Evolutionary conservation across 1,140 invertebrate species (phyloP), one percentile per base, ranked within the genome.

Genomic region (Drosophila ambigua): DNA sequence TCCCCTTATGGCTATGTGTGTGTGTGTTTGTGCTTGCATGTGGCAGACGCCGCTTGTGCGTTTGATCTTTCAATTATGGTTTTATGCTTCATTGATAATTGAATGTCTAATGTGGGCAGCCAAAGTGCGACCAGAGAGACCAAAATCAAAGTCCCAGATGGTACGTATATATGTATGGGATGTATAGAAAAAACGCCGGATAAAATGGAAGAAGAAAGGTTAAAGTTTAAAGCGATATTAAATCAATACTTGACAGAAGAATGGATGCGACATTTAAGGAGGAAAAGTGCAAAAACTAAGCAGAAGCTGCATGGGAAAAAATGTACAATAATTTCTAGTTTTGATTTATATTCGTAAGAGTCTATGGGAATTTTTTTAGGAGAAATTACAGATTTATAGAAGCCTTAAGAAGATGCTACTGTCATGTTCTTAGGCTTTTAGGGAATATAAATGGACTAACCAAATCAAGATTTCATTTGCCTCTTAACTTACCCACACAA

Each of bases 21-120:
- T 62, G 48, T 60, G 58, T 48, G 51, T 41, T 8, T 24, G 16
- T 43, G 44, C 9, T 44, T 60, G 54, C 58, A 62, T 73, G 74
- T 64, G 61, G 39, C 72, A 60, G 35, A 13, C 11, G 35, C 11
- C 4, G 75, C 67, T 69, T 65, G 58, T 61, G 73, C 69, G 65
- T 85, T 85, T 85, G 81, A 85, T 85, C 81, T 82, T 85, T 85
- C 81, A 85, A 85, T 85, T 85, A 85, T 85, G 81, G 68, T 78
- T 77, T 77, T 77, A 77, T 85, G 81, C 77, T 67, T 84, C 77
- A 87, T 77, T 84, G 76, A 75, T 85, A 85, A 87, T 85, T 85
- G 81, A 65, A 83, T 65, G 77, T 64, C 72, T 68, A 68, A 76
- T 68, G 77, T 65, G 82, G 82, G 57, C 68, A 62, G 45, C 35